Evolutionary conservation across 2,113 vertebrate species (phyloP).

Genomic region (Melanostigma gelatinosum): DNA sequence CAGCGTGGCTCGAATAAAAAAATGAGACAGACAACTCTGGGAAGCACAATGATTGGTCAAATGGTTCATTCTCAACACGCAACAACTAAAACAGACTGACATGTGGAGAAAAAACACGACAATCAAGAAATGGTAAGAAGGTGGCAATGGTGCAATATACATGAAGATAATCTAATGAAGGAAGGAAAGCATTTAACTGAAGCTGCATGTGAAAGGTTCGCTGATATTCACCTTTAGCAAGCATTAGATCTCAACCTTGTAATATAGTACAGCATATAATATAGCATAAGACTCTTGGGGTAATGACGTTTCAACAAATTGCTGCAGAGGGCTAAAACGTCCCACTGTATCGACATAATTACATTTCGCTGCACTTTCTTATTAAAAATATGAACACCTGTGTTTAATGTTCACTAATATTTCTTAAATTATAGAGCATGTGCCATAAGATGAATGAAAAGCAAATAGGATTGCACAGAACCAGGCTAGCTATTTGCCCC

Average conservation of each 20-base stretch:
- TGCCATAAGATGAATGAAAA: not conserved
- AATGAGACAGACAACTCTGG: not conserved
- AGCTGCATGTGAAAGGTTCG: not conserved
- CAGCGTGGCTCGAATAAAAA: too few species aligned
- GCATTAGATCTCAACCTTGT: not conserved
- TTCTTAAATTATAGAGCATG: not conserved
- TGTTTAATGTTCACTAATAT: not conserved
- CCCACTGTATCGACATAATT: not conserved
- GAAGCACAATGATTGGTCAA: not conserved
- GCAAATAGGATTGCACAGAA: not conserved
- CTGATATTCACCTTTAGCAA: not conserved
- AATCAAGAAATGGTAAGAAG: not conserved
- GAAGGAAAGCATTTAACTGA: not conserved
- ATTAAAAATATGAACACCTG: not conserved
- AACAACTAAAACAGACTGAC: too few species aligned
- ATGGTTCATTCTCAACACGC: not conserved
- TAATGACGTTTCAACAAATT: not conserved
- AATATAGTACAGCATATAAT: not conserved
- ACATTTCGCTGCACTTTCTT: not conserved
- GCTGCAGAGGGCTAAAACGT: not conserved
- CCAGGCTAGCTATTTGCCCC: too few species aligned
- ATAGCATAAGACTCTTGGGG: not conserved
- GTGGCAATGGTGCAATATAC: not conserved
- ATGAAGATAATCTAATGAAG: not conserved
- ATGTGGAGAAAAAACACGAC: not conserved